Evolutionary conservation across 1,140 invertebrate species (phyloP).

Genomic region (Diachasma alloeum): DNA sequence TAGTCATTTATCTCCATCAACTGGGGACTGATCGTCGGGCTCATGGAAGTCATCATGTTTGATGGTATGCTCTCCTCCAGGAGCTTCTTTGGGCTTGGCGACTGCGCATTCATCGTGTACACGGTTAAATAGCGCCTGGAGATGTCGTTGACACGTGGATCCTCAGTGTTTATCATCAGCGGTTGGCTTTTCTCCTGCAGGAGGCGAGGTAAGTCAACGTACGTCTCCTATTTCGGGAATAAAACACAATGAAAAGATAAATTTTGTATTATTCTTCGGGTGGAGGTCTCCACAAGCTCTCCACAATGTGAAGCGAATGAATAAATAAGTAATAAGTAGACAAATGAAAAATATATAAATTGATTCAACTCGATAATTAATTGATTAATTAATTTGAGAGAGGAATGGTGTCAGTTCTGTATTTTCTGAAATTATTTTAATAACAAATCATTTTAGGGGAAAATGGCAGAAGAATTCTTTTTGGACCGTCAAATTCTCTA

Average conservation of each 20-base stretch:
- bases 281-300: too few relatives aligned
- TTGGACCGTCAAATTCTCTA: too few relatives aligned
- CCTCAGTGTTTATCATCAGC: constrained; percentile 3
- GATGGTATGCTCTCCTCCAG: background rate
- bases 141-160: background rate
- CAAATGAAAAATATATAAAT: too few relatives aligned
- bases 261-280: too few relatives aligned
- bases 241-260: background rate
- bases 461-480: too few relatives aligned
- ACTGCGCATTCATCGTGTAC: background rate
- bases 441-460: too few relatives aligned
- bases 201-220: background rate
- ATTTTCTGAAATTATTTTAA: too few relatives aligned
- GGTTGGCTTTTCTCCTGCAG: background rate
- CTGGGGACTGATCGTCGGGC: background rate
- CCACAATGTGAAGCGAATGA: too few relatives aligned
- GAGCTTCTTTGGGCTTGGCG: constrained; percentile 20
- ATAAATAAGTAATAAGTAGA: too few relatives aligned
- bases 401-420: too few relatives aligned
- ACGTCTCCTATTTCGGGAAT: background rate
- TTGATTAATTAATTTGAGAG: too few relatives aligned
- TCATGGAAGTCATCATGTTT: background rate
- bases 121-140: background rate
- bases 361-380: too few relatives aligned
- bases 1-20: background rate